Evolutionary conservation across 2,797 vertebrate species (phyloP).

Genomic region (Neosilurus hyrtlii): DNA sequence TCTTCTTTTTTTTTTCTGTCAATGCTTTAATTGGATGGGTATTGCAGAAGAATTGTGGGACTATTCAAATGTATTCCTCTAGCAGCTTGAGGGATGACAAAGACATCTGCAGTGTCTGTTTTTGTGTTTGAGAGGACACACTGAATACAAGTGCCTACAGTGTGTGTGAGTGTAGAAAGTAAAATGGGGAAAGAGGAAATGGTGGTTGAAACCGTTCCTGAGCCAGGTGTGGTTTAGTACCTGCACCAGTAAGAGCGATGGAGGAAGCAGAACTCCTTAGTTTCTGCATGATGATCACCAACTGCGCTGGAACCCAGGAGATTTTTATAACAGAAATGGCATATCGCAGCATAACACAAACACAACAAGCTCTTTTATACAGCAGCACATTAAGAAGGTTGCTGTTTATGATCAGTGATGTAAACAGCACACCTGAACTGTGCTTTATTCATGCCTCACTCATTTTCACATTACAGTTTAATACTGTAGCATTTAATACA

Average conservation of each 20-base stretch:
- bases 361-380: no score
- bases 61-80: neutral
- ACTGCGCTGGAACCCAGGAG: neutral
- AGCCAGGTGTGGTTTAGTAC: slow-evolving; percentile 65
- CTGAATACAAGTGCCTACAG: neutral
- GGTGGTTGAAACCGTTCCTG: slow-evolving; percentile 74
- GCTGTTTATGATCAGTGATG: neutral
- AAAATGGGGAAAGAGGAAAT: slow-evolving; percentile 62
- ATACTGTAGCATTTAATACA: neutral
- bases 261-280: slow-evolving; percentile 65
- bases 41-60: neutral
- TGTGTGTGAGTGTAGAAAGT: slow-evolving; percentile 30
- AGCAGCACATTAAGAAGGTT: neutral
- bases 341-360: neutral
- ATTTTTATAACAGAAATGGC: neutral
- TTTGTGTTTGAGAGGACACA: neutral
- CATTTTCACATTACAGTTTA: neutral
- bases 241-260: slow-evolving; percentile 52
- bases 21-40: neutral
- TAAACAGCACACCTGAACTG: no score
- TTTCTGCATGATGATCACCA: slow-evolving; percentile 10
- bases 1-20: neutral
- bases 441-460: neutral
- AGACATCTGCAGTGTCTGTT: neutral
- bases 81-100: neutral